Base-by-base conservation (phyloP, 2,113 vertebrate species). In the Bos javanicus region DNA sequence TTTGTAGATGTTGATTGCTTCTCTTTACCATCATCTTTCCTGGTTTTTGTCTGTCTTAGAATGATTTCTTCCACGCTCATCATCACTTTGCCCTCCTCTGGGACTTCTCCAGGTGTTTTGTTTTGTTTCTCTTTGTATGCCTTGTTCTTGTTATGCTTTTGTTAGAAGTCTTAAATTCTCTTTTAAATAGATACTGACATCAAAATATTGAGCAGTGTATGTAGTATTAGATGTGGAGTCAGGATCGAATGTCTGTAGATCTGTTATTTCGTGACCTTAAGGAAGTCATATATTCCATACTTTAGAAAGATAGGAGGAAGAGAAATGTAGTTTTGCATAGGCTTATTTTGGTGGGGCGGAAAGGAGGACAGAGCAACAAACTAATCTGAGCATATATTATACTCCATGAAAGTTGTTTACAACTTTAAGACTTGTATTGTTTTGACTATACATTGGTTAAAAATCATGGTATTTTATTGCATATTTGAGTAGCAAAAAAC, bases 61-160 rank as follows among this genome's bases (percentile, higher is more conserved):
- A 76, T 60, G n/a, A 64, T 94, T 76, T 82, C 14, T 86, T 87
- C 4, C 8, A 50, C 89, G 52, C 39, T 43, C 92, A 90, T 98
- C 81, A 83, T 87, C 16, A 78, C 56, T 88, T 95, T 95, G 43
- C 13, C 14, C 23, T 90, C 36, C 1, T 88, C 8, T 62, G 64
- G 59, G 67, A 83, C 83, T 59, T 97, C 4, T 43, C 26, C 48
- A 81, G 30, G 15, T 97, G 8, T 90, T 94, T 43, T 87, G 52
- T 90, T 87, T 92, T 87, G 52, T 90, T 87, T 92, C 82, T 67
- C 36, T 30, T 92, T 89, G 50, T 57, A 15, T 93, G 52, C 10
- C 59, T 86, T 93, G 54, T 94, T 96, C 15, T 93, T 93, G 57
- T 84, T 93, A 80, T 36, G 62, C 48, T 94, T 95, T 96, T 91